A percentile compares a stretch with the other conserved stretches of the same genome.
These are phyloP conservation scores for Stegophylla sp. DNA, from an alignment of 2,888 invertebrate genomes.

Conservation along the genomic window DNA sequence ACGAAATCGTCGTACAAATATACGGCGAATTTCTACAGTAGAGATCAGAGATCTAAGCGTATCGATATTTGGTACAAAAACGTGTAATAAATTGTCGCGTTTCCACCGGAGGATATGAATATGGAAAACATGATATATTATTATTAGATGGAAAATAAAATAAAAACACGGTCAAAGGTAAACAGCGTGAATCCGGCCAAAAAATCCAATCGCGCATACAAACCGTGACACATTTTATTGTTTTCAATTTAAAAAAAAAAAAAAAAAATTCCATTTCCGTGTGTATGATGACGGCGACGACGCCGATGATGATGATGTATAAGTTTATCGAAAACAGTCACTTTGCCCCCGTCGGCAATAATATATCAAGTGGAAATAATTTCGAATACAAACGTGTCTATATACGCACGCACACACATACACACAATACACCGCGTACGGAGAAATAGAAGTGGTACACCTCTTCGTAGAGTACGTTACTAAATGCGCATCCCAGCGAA, in stretches of 20 bases:
- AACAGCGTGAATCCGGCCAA: constrained; percentile 57
- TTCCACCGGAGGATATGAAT: constrained; percentile 33
- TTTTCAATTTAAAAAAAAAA: constrained; percentile 50
- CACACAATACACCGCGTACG: neutral
- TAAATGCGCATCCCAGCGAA: constrained; percentile 56
- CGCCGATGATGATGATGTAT: neutral
- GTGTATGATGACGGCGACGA: constrained; percentile 35
- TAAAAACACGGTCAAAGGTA: constrained; percentile 45
- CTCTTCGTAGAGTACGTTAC: constrained; percentile 30
- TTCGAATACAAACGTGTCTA: constrained; percentile 14
- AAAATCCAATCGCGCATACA: constrained; percentile 57
- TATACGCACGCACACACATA: neutral
- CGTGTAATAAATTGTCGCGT: neutral
- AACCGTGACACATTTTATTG: constrained; percentile 57
- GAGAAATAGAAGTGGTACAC: constrained; percentile 17
- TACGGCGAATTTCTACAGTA: no score
- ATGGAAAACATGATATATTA: constrained; percentile 14
- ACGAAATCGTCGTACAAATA: no score
- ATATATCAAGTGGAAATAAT: constrained; percentile 53
- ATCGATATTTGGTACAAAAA: no score
- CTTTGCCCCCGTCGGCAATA: neutral
- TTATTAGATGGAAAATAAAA: constrained; percentile 1
- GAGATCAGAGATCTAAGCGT: no score
- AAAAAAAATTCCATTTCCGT: constrained; percentile 57
- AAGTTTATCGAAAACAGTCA: constrained; percentile 38